These are phyloP conservation scores for Perca fluviatilis DNA, from an alignment of 2,113 vertebrate species.

Conservation along the genomic window DNA sequence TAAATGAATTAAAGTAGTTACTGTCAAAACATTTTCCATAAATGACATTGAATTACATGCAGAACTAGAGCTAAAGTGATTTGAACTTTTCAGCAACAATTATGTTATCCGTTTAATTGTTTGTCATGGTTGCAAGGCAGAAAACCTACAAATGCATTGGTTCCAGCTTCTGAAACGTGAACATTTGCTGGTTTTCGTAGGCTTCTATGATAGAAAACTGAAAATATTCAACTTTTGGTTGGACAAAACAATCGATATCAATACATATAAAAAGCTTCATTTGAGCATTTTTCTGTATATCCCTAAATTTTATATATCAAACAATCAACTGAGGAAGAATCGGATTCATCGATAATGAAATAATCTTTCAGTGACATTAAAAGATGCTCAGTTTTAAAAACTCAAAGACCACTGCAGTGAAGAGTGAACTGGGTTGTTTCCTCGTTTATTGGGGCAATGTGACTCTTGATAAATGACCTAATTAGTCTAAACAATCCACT, in stretches of 20 bases:
- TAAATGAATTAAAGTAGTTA: neutral
- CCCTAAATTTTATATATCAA: neutral
- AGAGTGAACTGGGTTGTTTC: conserved; percentile 1
- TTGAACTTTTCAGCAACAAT: neutral
- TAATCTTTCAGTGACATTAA: neutral
- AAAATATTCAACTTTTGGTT: neutral
- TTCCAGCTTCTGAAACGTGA: neutral
- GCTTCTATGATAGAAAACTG: neutral
- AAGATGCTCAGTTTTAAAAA: neutral
- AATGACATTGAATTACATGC: neutral
- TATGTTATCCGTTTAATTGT: neutral
- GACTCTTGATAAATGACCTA: conserved; percentile 45
- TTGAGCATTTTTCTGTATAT: neutral
- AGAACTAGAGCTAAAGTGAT: neutral
- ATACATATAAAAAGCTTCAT: neutral
- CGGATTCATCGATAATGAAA: neutral
- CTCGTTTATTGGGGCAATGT: conserved; percentile 9
- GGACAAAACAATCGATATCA: neutral
- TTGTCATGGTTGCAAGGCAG: too few species aligned
- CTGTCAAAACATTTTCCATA: neutral
- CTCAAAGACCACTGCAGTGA: neutral
- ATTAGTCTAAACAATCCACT: conserved; percentile 56
- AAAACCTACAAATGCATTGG: neutral
- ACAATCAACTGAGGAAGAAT: neutral
- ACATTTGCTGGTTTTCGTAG: neutral